phyloP scores from a whole-genome alignment of 2,113 vertebrate genomes.

The Eubucco bourcierii region DNA sequence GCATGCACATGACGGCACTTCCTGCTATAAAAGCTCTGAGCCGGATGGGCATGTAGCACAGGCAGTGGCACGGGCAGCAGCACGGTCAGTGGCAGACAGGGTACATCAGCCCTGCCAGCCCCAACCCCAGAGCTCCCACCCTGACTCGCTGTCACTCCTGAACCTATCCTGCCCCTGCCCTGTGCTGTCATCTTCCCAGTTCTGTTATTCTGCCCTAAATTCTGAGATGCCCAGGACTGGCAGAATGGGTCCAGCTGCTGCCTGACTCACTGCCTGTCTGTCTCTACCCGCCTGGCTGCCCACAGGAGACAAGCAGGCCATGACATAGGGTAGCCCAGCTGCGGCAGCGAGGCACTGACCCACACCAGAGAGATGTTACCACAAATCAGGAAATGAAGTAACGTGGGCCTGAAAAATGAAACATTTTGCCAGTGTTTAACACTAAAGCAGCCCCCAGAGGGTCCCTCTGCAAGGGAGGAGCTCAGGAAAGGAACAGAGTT shows the following conservation, averaged over 20 bases:
- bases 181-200: not conserved
- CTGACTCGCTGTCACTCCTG: not conserved
- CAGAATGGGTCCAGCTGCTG: not conserved
- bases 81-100: not conserved
- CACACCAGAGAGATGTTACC: accelerated
- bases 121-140: not conserved
- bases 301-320: not conserved
- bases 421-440: not conserved
- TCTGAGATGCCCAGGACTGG: accelerated
- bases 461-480: not conserved
- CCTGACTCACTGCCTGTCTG: not conserved
- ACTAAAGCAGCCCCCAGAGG: not conserved
- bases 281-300: not conserved
- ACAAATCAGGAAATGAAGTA: not conserved
- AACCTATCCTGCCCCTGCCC: accelerated
- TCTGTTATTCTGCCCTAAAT: not conserved
- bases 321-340: accelerated
- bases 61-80: accelerated
- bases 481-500: not conserved
- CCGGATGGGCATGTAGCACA: not conserved
- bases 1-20: not conserved
- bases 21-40: not conserved
- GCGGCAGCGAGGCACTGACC: not conserved
- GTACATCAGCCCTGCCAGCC: not conserved
- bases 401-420: not conserved